These are phyloP conservation scores for Leptinotarsa peninsularis DNA, from an alignment of 2,888 invertebrate genomes.

Conservation along the genomic window DNA sequence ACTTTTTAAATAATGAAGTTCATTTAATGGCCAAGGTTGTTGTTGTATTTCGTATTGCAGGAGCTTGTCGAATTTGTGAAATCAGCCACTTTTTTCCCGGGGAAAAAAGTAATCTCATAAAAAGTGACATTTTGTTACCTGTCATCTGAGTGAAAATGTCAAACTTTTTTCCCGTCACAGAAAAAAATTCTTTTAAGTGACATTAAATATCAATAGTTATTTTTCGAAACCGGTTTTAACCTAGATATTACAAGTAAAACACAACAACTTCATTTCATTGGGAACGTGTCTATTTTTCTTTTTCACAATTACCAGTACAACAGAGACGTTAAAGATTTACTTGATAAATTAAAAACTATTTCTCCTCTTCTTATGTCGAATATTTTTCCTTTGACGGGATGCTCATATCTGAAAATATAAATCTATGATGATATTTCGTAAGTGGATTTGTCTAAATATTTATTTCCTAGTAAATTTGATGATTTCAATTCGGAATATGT, in stretches of 20 bases:
- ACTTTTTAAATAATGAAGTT: too few species aligned
- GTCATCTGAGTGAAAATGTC: too few species aligned
- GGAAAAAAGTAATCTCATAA: too few species aligned
- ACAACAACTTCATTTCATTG: too few species aligned
- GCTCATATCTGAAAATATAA: slow-evolving; percentile 30
- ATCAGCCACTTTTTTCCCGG: slow-evolving; percentile 35
- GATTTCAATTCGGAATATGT: too few species aligned
- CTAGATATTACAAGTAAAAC: too few species aligned
- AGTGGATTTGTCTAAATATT: background rate
- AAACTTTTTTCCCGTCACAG: too few species aligned
- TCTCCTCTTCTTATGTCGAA: slow-evolving; percentile 32
- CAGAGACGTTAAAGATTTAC: slow-evolving; percentile 41
- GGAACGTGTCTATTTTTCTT: background rate
- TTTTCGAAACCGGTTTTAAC: too few species aligned
- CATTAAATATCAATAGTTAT: too few species aligned
- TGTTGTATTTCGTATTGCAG: slow-evolving; percentile 42
- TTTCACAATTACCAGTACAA: slow-evolving; percentile 39
- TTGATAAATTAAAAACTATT: slow-evolving; percentile 34
- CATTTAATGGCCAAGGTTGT: background rate
- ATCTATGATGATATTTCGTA: background rate
- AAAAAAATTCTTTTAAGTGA: too few species aligned
- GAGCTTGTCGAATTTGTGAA: slow-evolving; percentile 49
- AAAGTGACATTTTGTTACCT: too few species aligned
- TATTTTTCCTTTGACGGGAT: slow-evolving; percentile 30
- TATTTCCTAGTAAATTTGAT: background rate